Evolutionary conservation across 1,140 invertebrate genomes (phyloP), one percentile per base, ranked within the genome.

Genomic region (Heterodera schachtii): DNA sequence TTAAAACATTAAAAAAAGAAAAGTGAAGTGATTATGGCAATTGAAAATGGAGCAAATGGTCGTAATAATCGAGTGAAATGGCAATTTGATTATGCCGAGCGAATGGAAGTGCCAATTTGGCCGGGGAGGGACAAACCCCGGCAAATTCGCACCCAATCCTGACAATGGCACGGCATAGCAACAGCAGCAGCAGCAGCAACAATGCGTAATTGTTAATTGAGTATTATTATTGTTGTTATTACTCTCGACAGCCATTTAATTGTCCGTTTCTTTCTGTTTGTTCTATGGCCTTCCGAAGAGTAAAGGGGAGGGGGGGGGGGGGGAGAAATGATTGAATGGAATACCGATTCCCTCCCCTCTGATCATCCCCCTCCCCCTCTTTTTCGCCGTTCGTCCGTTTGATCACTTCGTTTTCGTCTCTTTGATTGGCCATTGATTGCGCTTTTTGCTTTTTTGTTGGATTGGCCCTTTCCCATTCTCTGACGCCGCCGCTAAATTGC

Each of bases 401-500:
- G 57, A 60, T 60, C 57, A 19, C 13, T 60, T 16, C 5, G 57
- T 19, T 60, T 19, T 60, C 57, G 13, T 60, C 13, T 60, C 57
- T 16, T 13, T 60, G 57, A 60, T 60, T 60, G 57, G 57, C 13
- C 57, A 52, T 52, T 52, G 49, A 52, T 52, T 52, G 57, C 13
- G 16, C 11, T 60, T 11, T 60, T 60, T 60, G 31, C 19, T 11
- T 11, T 60, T 60, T 60, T 60, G 57, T 60, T 19, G 11, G 57
- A 19, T 60, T 60, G 57, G 6, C 57, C 57, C 16, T 19, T 60
- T 60, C 16, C 16, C 57, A 60, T 60, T 60, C 57, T 13, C 16
- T 60, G 74, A 66, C 52, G 66, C 74, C 57, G 66, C 74, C 57
- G 66, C 74, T 41, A 76, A 76, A 76, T 76, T 76, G 52, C 57